Evolutionary conservation across 2,797 vertebrate species (phyloP).

Genomic region (Cephalopachus bancanus): DNA sequence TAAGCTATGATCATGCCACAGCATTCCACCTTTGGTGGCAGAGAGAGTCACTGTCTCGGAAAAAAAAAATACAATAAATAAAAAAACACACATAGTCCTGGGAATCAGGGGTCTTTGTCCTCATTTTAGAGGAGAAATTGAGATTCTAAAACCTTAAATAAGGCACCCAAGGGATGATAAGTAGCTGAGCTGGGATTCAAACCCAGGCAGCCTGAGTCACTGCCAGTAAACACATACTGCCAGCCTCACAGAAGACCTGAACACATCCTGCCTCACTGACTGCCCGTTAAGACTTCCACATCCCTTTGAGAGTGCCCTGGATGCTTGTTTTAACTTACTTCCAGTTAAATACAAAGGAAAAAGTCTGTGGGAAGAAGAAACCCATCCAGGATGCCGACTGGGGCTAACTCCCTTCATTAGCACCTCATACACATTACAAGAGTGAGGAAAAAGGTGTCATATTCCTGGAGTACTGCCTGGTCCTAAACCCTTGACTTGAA

Average conservation of each 20-base stretch:
- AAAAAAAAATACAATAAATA: too few relatives aligned
- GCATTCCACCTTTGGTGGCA: too few relatives aligned
- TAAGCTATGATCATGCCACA: too few relatives aligned
- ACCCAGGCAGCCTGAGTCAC: neutral
- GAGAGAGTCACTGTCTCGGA: too few relatives aligned
- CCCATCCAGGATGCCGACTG: neutral
- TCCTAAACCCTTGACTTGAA: neutral
- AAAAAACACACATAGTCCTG: neutral
- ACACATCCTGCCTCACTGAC: neutral
- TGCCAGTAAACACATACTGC: neutral
- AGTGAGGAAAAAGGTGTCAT: neutral
- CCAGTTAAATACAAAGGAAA: neutral
- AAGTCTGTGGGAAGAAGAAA: neutral
- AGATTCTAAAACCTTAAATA: neutral
- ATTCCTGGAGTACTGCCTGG: neutral
- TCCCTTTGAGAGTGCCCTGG: neutral
- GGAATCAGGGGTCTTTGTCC: neutral
- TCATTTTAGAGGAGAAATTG: neutral
- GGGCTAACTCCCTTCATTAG: neutral
- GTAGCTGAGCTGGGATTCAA: neutral
- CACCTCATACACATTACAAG: rapidly evolving
- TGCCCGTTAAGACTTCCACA: neutral
- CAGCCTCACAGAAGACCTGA: neutral
- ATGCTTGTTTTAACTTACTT: neutral
- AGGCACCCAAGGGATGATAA: neutral